Conservation (phyloP, 1,140 invertebrate genomes). For the Teleopsis dalmanni region DNA sequence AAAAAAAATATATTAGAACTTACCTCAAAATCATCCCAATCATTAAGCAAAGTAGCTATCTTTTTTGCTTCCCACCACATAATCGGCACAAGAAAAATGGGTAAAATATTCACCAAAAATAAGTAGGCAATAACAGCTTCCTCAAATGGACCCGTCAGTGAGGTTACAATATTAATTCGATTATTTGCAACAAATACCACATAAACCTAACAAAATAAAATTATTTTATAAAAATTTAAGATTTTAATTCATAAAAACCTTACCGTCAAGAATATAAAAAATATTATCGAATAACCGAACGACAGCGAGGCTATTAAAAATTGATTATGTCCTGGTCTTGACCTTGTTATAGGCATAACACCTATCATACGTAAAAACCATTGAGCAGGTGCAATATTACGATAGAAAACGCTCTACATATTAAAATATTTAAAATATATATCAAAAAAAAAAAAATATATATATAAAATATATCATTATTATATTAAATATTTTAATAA, state of each 20-base stretch:
- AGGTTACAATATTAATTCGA: constrained; percentile 51
- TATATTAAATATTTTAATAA: too few relatives aligned
- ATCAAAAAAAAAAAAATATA: too few relatives aligned
- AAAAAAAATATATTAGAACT: too few relatives aligned
- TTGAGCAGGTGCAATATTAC: constrained; percentile 53
- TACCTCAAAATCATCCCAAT: constrained; percentile 56
- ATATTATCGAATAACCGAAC: constrained; percentile 50
- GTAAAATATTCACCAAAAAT: constrained; percentile 58
- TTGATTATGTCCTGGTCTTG: constrained; percentile 43
- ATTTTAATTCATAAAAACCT: constrained; percentile 8
- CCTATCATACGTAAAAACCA: constrained; percentile 51
- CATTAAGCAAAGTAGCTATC: constrained; percentile 52
- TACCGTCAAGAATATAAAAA: constrained; percentile 47
- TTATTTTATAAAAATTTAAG: background rate
- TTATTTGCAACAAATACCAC: constrained; percentile 53
- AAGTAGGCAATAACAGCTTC: constrained; percentile 62
- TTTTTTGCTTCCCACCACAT: constrained; percentile 56
- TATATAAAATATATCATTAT: too few relatives aligned
- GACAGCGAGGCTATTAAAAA: constrained; percentile 47
- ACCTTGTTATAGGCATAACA: constrained; percentile 50
- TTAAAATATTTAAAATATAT: background rate
- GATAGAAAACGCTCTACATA: constrained; percentile 49
- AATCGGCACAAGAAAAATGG: constrained; percentile 53
- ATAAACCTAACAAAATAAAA: constrained; percentile 37
- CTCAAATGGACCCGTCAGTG: constrained; percentile 57